Evolutionary conservation across 2,888 invertebrate genomes (phyloP).

Genomic region (Ectemnius lituratus): DNA sequence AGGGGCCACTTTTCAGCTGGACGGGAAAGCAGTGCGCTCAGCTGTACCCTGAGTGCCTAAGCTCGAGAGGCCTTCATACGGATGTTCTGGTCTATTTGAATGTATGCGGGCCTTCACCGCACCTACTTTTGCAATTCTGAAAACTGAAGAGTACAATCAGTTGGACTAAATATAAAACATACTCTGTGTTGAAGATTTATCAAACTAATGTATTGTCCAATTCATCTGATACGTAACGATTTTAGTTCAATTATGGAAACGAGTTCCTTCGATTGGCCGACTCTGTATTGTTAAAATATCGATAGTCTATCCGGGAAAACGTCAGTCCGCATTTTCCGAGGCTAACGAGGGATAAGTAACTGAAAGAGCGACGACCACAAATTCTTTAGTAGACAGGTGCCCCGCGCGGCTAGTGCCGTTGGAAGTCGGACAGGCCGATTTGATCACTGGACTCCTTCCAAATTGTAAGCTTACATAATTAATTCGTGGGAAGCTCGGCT

Average conservation of each 20-base stretch:
- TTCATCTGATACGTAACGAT: too few species aligned
- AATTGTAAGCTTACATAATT: constrained; percentile 48
- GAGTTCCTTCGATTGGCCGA: constrained; percentile 8
- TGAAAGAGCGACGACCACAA: constrained; percentile 13
- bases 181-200: too few species aligned
- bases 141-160: too few species aligned
- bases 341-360: constrained; percentile 32
- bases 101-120: too few species aligned
- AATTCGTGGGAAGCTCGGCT: constrained; percentile 35
- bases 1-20: not conserved
- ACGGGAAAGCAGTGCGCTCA: not conserved
- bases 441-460: constrained; percentile 44
- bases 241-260: too few species aligned
- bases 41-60: not conserved
- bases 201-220: too few species aligned
- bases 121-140: too few species aligned
- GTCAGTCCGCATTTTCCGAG: constrained; percentile 29
- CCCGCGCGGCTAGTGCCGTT: constrained; percentile 35
- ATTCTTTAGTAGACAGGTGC: constrained; percentile 25
- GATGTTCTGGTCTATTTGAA: too few species aligned
- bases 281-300: constrained; percentile 39
- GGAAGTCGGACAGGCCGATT: constrained; percentile 34
- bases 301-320: constrained; percentile 29
- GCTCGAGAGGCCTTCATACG: not conserved
- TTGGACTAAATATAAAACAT: too few species aligned